Base-by-base conservation (phyloP, 1,140 invertebrate species). In the Littorina saxatilis region DNA sequence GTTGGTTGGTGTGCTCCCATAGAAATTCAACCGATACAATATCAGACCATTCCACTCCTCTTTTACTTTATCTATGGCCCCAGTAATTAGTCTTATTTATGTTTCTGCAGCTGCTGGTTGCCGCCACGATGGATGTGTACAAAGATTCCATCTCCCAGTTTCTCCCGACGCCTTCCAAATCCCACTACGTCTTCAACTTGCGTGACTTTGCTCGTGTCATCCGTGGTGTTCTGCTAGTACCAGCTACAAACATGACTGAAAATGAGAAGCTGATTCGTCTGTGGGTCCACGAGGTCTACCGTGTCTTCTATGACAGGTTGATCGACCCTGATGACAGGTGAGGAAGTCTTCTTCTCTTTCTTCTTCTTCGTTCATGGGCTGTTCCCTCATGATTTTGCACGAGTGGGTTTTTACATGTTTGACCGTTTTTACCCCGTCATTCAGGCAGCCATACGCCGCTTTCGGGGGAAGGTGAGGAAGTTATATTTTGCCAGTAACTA, bases 121-220 rank as follows among this genome's bases (percentile, higher is more conserved):
- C 88, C 79, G 92, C 91, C 15, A 92, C 92, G 11, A 90, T 92
- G 90, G 88, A 86, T 70, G 91, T 93, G 4, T 93, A 93, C 84
- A 92, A 93, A 82, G 88, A 91, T 58, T 89, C 92, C 17, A 89
- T 92, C 15, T 81, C 79, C 13, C 89, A 88, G 52, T 93, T 93
- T 86, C 85, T 93, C 20, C 92, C 92, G 29, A 93, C 92, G 9
- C 92, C 92, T 2, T 77, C 90, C 32, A 93, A 93, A 84, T 91
- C 90, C 82, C 92, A 93, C 86, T 93, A 93, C 80, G 88, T 93
- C 35, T 93, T 93, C 84, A 93, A 93, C 82, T 81, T 93, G 83
- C 87, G 92, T 84, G 92, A 93, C 83, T 93, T 92, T 86, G 85
- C 92, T 5, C 89, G 92, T 78, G 92, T 93, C 7, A 95, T 93